A percentile compares a stretch with the other conserved stretches of the same genome.
phyloP scores from a whole-genome alignment of 2,113 vertebrate genomes.

The Pseudolaguvia tuberculata region DNA sequence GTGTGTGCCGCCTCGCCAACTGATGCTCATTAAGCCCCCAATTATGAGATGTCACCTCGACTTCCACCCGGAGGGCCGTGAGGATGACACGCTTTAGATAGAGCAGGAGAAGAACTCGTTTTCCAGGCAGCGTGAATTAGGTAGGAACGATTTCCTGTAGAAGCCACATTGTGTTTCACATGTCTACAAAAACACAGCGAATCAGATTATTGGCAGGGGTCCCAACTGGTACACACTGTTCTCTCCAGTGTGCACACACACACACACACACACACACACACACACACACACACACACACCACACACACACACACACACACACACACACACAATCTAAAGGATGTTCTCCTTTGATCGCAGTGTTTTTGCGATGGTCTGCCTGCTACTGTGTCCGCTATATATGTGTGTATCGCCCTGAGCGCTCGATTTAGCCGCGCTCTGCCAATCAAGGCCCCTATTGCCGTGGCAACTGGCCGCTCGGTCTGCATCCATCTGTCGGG shows the following conservation, averaged over 20 bases:
- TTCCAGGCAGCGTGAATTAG: slow-evolving; percentile 36
- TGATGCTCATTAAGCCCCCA: slow-evolving; percentile 19
- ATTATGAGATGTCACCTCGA: slow-evolving; percentile 23
- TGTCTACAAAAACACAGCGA: slow-evolving; percentile 9
- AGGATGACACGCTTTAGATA: slow-evolving; percentile 14
- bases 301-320: slow-evolving; percentile 33
- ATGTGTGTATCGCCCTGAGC: slow-evolving; percentile 26
- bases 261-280: slow-evolving; percentile 40
- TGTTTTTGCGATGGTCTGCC: slow-evolving; percentile 20
- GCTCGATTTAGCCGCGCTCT: slow-evolving; percentile 60
- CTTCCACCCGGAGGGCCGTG: slow-evolving; percentile 6
- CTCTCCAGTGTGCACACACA: slow-evolving; percentile 15
- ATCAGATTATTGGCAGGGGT: slow-evolving; percentile 8
- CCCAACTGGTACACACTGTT: slow-evolving; percentile 27
- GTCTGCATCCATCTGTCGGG: slow-evolving; percentile 73
- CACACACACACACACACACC: slow-evolving; percentile 42
- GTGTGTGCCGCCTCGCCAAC: slow-evolving; percentile 4
- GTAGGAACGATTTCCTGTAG: slow-evolving; percentile 18
- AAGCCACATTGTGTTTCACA: background rate
- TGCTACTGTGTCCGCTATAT: slow-evolving; percentile 11
- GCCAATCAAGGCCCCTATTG: slow-evolving; percentile 52
- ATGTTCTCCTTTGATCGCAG: slow-evolving; percentile 24
- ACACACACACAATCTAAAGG: slow-evolving; percentile 40
- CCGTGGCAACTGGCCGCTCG: slow-evolving; percentile 62
- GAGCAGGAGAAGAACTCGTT: slow-evolving; percentile 11